Evolutionary conservation across 1,140 invertebrate species (phyloP).

Genomic region (Steinernema khuongi): DNA sequence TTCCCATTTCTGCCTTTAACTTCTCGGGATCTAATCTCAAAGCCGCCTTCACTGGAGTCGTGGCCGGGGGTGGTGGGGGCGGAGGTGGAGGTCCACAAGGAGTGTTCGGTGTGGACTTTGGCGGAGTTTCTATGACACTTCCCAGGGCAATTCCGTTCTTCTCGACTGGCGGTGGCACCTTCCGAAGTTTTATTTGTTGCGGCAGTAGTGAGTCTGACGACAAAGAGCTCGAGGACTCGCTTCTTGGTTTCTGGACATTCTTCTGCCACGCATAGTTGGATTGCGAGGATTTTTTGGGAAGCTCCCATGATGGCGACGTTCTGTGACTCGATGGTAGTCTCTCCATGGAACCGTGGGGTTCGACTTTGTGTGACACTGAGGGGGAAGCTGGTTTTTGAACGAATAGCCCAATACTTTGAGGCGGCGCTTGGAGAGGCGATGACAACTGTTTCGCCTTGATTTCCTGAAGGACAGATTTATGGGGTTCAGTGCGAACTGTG

Average conservation of each 20-base stretch:
- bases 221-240: neutral
- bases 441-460: no score
- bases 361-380: no score
- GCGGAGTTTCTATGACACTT: neutral
- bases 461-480: no score
- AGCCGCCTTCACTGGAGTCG: neutral
- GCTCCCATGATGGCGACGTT: neutral
- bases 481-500: no score
- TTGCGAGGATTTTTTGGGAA: neutral
- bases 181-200: neutral
- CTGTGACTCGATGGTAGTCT: no score
- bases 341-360: no score
- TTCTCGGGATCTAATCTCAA: neutral
- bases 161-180: neutral
- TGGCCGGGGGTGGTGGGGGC: neutral
- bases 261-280: neutral
- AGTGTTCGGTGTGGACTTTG: neutral
- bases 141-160: conserved; percentile 3
- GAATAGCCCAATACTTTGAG: no score
- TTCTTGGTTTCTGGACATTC: neutral
- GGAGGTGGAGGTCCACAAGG: neutral
- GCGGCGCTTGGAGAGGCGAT: no score
- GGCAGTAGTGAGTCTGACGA: neutral
- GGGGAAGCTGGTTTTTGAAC: no score
- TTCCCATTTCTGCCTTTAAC: neutral